A percentile compares a stretch with the other conserved stretches of the same genome.
These are phyloP conservation scores for Microctonus aethiopoides DNA, from an alignment of 2,888 invertebrate genomes.

Conservation along the genomic window DNA sequence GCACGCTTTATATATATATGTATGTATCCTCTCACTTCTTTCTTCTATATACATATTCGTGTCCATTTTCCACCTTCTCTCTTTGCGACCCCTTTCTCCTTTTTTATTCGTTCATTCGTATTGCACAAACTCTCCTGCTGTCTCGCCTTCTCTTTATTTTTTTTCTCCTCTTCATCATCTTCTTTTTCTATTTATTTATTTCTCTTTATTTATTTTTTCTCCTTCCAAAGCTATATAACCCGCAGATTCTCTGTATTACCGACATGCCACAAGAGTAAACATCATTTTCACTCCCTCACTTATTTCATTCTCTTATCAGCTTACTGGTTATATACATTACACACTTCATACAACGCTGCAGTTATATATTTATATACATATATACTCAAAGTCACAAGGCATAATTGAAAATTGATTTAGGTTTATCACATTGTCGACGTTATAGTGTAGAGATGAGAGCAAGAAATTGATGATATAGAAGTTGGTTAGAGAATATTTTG, in stretches of 20 bases:
- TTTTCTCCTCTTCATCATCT: constrained; percentile 33
- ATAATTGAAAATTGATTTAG: constrained; percentile 70
- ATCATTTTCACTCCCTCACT: constrained; percentile 6
- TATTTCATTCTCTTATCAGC: neutral
- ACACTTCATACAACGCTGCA: constrained; percentile 29
- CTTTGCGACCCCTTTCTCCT: constrained; percentile 15
- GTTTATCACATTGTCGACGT: constrained; percentile 65
- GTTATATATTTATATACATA: constrained; percentile 32
- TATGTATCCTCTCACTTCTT: constrained; percentile 29
- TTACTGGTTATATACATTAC: neutral
- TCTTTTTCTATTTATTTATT: neutral
- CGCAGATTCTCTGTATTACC: neutral
- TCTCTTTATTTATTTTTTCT: constrained; percentile 13
- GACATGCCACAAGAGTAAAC: neutral
- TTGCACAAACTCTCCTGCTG: constrained; percentile 1
- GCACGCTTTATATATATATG: constrained; percentile 27
- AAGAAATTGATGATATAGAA: neutral
- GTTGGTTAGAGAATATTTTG: neutral
- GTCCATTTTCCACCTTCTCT: constrained; percentile 19
- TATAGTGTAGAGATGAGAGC: constrained; percentile 44
- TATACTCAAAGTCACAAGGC: constrained; percentile 43
- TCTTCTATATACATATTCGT: neutral
- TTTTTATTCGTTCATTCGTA: constrained; percentile 14
- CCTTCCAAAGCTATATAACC: constrained; percentile 11
- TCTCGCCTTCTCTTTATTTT: neutral